These are phyloP conservation scores for Mionectes macconnelli DNA, from an alignment of 2,113 vertebrate species.

Conservation along the genomic window DNA sequence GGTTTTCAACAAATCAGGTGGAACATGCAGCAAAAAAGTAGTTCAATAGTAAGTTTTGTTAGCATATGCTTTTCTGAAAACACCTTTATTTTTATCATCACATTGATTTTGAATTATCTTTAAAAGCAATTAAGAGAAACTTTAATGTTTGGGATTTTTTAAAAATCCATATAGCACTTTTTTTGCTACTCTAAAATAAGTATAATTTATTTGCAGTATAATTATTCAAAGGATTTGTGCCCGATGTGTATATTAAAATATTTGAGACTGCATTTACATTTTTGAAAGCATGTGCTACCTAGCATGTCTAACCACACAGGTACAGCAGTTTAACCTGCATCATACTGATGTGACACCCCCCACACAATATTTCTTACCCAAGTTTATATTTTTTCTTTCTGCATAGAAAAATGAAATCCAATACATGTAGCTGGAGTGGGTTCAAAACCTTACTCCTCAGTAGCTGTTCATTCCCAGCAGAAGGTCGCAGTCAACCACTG, in stretches of 20 bases:
- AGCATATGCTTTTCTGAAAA: background rate
- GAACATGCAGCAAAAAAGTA: background rate
- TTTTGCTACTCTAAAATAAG: background rate
- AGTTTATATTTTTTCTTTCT: background rate
- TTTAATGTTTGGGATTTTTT: background rate
- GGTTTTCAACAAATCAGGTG: background rate
- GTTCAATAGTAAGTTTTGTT: background rate
- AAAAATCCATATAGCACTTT: background rate
- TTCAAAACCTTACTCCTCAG: background rate
- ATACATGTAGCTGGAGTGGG: background rate
- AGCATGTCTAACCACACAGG: background rate
- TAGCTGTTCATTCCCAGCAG: background rate
- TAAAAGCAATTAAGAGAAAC: background rate
- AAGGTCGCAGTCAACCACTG: background rate
- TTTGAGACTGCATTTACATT: background rate
- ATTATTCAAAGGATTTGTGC: background rate
- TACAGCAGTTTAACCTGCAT: background rate
- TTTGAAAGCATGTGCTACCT: background rate
- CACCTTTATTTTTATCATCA: background rate
- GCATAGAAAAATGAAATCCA: background rate
- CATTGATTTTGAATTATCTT: background rate
- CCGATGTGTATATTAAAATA: background rate
- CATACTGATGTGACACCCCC: background rate
- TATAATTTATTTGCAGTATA: background rate
- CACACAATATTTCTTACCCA: background rate